Base-by-base conservation (phyloP, 1,140 invertebrate species). In the Caerostris darwini region DNA sequence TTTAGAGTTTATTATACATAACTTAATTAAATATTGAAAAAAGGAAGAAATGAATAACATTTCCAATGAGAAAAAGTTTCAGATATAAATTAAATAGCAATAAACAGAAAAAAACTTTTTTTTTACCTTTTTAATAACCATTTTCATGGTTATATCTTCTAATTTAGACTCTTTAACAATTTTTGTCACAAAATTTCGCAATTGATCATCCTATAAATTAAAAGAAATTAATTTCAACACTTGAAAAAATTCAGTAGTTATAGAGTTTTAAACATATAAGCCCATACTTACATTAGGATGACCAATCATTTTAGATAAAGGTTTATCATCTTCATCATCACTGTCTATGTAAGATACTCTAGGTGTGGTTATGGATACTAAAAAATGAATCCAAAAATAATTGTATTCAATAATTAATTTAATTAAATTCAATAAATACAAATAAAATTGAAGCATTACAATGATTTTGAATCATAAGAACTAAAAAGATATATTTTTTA, bases 321-420 rank as follows among this genome's bases (percentile, higher is more conserved):
- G 93, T 59, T 90, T 88, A 85, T 94, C 93, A 86, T 94, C 93
- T 85, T 94, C 93, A 58, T 94, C 93, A 90, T 94, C 93, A 67
- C 93, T 94, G 17, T 87, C 93, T 34, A 83, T 12, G 58, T 90
- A 90, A 50, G 69, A 5, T 34, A 90, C 17, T 56, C 12, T 53
- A 7, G 77, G n/a, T 50, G 92, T 56, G 17, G 58, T 17, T 19
- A 54, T 64, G 5, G 86, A 17, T 7, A 64, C 86, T 88, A 64
- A 14, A 88, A 88, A 61, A 50, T 5, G 58, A 53, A 54, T 34
- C 34, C 34, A 81, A 81, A 19, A 8, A 81, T 81, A 14, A 14
- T 67, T n/a, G n/a, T 14, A 67, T 67, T 67, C n/a, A n/a, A n/a
- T n/a, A n/a, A n/a, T n/a, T n/a, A n/a, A n/a, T n/a, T n/a, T n/a